These are phyloP conservation scores for Blera fallax DNA, from an alignment of 2,888 invertebrate species.

Conservation along the genomic window DNA sequence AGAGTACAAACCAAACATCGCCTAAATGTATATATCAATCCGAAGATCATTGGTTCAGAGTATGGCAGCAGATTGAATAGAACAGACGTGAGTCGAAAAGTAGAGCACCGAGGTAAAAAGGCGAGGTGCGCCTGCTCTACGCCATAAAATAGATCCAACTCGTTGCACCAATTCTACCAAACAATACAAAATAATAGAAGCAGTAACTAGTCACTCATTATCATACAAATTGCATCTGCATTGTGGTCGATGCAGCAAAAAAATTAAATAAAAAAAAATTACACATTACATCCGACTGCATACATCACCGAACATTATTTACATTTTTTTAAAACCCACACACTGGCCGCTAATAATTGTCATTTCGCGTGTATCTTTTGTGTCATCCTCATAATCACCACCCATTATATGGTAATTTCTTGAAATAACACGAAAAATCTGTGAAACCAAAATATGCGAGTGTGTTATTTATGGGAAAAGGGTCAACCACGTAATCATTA, in stretches of 20 bases:
- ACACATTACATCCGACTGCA: background rate
- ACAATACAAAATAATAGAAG: too few species aligned
- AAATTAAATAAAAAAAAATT: background rate
- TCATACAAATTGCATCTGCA: conserved; percentile 14
- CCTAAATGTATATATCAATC: too few species aligned
- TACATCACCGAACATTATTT: background rate
- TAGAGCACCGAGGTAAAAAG: too few species aligned
- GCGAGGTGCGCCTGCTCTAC: too few species aligned
- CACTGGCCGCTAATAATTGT: background rate
- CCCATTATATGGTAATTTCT: conserved; percentile 13
- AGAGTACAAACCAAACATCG: too few species aligned
- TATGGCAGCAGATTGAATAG: too few species aligned
- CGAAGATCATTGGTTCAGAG: too few species aligned
- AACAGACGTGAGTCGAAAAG: too few species aligned
- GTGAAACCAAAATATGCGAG: background rate
- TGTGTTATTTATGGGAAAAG: background rate
- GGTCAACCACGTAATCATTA: conserved; percentile 8
- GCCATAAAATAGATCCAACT: too few species aligned
- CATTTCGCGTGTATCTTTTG: background rate
- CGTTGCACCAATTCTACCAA: too few species aligned
- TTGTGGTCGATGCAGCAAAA: background rate
- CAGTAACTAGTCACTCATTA: background rate
- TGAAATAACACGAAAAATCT: background rate
- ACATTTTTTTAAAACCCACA: background rate
- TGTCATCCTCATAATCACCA: background rate